phyloP scores from a whole-genome alignment of 2,113 vertebrate genomes.

The Cryptomyrus ogoouensis region DNA sequence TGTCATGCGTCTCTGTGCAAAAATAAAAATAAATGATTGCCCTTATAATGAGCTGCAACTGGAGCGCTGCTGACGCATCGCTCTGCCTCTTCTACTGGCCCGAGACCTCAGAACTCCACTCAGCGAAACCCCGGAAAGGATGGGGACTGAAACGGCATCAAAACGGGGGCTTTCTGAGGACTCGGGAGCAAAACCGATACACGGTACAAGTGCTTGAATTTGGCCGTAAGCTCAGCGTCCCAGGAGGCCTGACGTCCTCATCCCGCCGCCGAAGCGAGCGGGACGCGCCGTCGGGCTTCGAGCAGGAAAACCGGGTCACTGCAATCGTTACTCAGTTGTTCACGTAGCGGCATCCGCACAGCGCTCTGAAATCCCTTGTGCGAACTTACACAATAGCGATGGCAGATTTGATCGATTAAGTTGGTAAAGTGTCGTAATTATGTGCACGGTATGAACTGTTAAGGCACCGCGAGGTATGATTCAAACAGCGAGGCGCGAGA shows the following conservation, averaged over 20 bases:
- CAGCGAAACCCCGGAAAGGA: not conserved
- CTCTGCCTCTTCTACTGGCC: not conserved
- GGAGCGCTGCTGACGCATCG: not conserved
- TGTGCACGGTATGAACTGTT: not conserved
- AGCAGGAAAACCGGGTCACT: not conserved
- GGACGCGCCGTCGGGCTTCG: not conserved
- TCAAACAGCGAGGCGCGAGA: not conserved
- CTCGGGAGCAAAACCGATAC: not conserved
- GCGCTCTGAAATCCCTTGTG: not conserved
- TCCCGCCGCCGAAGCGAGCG: not conserved
- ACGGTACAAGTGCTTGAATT: not conserved
- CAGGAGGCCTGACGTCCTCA: not conserved
- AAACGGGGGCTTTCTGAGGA: not conserved
- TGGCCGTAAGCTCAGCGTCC: not conserved
- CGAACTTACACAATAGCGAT: not conserved
- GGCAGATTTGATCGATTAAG: not conserved
- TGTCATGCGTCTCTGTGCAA: not conserved
- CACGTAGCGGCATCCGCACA: not conserved
- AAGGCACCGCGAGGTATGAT: not conserved
- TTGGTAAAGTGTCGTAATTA: not conserved
- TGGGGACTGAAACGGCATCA: not conserved
- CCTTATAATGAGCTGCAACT: not conserved
- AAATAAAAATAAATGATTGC: not conserved
- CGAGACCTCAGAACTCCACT: not conserved
- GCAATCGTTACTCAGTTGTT: not conserved